Base-by-base conservation (phyloP, 1,140 invertebrate species). In the Drosophila nigromelanica region DNA sequence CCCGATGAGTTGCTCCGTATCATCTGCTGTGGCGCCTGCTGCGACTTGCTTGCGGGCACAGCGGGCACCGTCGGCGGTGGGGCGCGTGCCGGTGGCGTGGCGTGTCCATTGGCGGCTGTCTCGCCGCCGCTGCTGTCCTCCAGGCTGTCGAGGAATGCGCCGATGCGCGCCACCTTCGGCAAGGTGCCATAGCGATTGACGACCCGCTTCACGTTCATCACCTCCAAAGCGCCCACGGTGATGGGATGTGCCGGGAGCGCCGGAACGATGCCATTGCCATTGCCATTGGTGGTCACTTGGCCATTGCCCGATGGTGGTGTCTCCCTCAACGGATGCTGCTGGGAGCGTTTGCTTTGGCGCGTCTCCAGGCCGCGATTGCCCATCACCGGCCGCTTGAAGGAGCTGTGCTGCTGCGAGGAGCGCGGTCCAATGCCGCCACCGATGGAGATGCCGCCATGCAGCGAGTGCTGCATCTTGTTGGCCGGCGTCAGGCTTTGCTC, bases 121-220 rank as follows among this genome's bases (percentile, higher is more conserved):
- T 76, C 52, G 10, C 39, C 35, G 33, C 50, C 4, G 39, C 63
- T 52, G 43, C 83, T 76, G 37, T 91, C 86, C 37, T 96, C 94
- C 64, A 99, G 92, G 0, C 98, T 99, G 87, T 99, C 98, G 12
- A 99, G 92, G 92, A 98, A 99, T 0, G 98, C 98, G 10, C 98
- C 98, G 76, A 99, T 99, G 35, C 98, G 94, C 11, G 97, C 97
- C 50, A 97, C 97, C 93, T 99, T 99, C 0, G 98, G 98, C 64
- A 98, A 90, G 10, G 98, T 99, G 5, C 98, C 98, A 91, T 99
- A 99, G n/a, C 97, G 94, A 92, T 98, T 98, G 60, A 99, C 98
- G 5, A 98, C 98, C 76, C 97, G 95, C 87, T 98, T 97, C 58
- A 99, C 98, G 94, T 99, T 99, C 92, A 98, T 97, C 73, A 98